These are phyloP conservation scores for Albula goreensis DNA, from an alignment of 2,113 vertebrate genomes.

Conservation along the genomic window DNA sequence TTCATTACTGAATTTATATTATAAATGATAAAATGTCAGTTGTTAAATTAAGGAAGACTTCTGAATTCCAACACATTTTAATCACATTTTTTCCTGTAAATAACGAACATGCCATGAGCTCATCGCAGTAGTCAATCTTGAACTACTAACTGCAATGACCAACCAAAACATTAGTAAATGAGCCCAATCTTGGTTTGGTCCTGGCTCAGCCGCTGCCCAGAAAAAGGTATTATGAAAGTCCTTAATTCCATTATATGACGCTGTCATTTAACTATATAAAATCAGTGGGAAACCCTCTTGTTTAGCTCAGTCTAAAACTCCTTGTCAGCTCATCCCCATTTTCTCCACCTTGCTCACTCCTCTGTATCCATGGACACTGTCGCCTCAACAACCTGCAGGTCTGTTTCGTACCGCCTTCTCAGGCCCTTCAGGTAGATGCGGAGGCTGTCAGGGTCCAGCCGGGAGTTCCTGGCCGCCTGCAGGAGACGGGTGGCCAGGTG, in stretches of 20 bases:
- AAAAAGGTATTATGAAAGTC: not conserved
- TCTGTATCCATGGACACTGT: constrained; percentile 46
- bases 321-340: not conserved
- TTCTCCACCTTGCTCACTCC: constrained; percentile 48
- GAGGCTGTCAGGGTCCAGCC: constrained; percentile 81
- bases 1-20: no score
- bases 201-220: no score
- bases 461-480: constrained; percentile 88
- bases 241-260: not conserved
- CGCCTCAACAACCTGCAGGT: constrained; percentile 55
- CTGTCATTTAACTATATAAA: no score
- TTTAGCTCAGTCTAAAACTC: not conserved
- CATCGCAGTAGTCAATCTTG: not conserved
- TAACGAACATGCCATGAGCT: not conserved
- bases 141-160: not conserved
- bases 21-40: not conserved
- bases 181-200: not conserved
- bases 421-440: constrained; percentile 83
- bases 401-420: constrained; percentile 79
- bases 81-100: not conserved
- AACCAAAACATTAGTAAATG: constrained; percentile 2
- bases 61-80: not conserved
- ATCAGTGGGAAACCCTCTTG: not conserved
- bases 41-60: not conserved
- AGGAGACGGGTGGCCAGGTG: constrained; percentile 81